Base-by-base conservation (phyloP, 2,113 vertebrate genomes). In the Ciconia boyciana region DNA sequence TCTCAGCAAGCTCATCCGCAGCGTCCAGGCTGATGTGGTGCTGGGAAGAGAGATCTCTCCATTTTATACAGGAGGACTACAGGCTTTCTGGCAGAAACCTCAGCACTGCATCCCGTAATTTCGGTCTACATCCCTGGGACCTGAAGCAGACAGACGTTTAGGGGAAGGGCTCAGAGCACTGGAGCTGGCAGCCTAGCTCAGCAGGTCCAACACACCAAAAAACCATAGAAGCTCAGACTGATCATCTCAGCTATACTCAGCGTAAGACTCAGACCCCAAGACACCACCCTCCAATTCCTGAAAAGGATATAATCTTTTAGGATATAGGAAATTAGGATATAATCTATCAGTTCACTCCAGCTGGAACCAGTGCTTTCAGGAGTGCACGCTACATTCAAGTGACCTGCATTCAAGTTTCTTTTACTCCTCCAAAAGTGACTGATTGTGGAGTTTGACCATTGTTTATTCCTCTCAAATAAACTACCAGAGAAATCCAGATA, bases 11-110 rank as follows among this genome's bases (percentile, higher is more conserved):
- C n/a, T 14, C 57, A n/a, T 9, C 46, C 28, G 21, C 34, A 16
- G 44, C 1, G 1, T 9, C 79, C 68, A 41, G n/a, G 46, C 36
- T 16, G 16, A 11, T 2, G 1, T 0, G 0, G 25, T 13, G 43
- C 39, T n/a, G 13, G 41, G 58, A 48, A 62, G 24, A 31, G 24
- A 82, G 9, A 61, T 11, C n/a, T 55, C 52, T 43, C 39, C 26
- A 1, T 51, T 34, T 34, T 24, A 43, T 8, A 48, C 69, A 31
- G 4, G 7, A 66, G 22, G 10, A 34, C 62, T 25, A 12, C 10
- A 28, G 29, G 34, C 10, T 36, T 52, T 44, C 62, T 39, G 57
- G 69, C 28, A 70, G 31, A 66, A 92, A 60, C 11, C 51, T 69
- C 31, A 58, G 69, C n/a, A 7, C 13, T 22, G 24, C 26, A 24